Base-by-base conservation (phyloP, 2,797 vertebrate genomes). In the Todus mexicanus region DNA sequence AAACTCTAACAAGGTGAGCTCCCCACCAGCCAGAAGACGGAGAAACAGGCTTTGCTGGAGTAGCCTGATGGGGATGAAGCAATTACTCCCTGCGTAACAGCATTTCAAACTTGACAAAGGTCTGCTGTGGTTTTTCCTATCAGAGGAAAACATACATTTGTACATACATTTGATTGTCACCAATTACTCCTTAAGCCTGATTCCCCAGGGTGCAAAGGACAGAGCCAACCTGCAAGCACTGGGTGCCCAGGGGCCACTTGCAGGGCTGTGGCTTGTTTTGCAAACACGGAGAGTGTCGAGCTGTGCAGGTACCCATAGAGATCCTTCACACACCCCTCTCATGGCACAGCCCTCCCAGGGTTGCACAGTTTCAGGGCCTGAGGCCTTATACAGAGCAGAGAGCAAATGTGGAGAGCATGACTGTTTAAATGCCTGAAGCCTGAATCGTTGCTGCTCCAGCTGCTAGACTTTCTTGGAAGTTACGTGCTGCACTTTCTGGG, bases 211-310 rank as follows among this genome's bases (percentile, higher is more conserved):
- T 4, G 1, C 0, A 2, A 48, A n/a, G 59, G 33, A 47, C 9
- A 57, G 64, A 72, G n/a, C 33, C 0, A 1, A 54, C 27, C 27
- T 1, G 0, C 0, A 2, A 16, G 60, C 1, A 0, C 27, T 37
- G 33, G 2, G 0, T 73, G 69, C 38, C n/a, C 25, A 15, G 43
- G 15, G 31, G 60, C 37, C 7, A 0, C 60, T 15, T 19, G 50
- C 2, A 1, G 29, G 13, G 45, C 63, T 2, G 0, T 8, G 38
- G 16, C 15, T 43, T 45, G 8, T 48, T 23, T 19, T 4, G 1
- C 20, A 42, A n/a, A 31, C 1, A 5, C 6, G 31, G 20, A 81
- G 31, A 38, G 35, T 3, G 7, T 16, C 4, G 17, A 63, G 51
- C 12, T 48, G 37, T 23, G 40, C n/a, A 37, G 69, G 38, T 35